Evolutionary conservation across 2,797 vertebrate species (phyloP).

Genomic region (Sarcoramphus papa): DNA sequence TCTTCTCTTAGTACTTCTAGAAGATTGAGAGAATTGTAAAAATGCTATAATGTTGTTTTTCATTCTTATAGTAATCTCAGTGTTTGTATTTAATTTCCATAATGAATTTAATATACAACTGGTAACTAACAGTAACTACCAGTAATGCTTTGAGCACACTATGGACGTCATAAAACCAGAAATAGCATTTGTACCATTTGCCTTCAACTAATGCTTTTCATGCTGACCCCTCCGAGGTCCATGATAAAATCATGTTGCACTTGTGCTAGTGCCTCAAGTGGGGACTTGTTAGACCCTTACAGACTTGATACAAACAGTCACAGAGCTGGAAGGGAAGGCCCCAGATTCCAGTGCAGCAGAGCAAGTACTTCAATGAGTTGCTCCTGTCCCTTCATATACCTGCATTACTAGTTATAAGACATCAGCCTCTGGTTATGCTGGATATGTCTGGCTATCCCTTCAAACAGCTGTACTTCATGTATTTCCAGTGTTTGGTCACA

Average conservation of each 20-base stretch:
- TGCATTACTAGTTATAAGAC: background rate
- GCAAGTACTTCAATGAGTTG: background rate
- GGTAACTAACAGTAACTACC: background rate
- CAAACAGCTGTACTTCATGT: background rate
- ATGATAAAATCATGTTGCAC: background rate
- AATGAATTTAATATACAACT: background rate
- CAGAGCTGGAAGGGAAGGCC: background rate
- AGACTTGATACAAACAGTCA: background rate
- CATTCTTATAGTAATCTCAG: background rate
- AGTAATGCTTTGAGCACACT: background rate
- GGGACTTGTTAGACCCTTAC: background rate
- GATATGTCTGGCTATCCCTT: background rate
- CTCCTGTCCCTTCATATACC: background rate
- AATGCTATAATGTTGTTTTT: background rate
- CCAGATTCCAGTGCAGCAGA: background rate
- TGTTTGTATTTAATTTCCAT: background rate
- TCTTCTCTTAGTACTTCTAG: background rate
- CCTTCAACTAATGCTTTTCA: background rate
- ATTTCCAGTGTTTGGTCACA: background rate
- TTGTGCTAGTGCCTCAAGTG: background rate
- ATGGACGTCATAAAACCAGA: background rate
- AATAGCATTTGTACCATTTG: background rate
- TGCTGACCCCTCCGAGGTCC: background rate
- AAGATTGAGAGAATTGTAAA: background rate
- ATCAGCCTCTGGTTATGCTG: background rate